Conservation (phyloP, 2,888 invertebrate species). For the Pollenia griseotomentosa region DNA sequence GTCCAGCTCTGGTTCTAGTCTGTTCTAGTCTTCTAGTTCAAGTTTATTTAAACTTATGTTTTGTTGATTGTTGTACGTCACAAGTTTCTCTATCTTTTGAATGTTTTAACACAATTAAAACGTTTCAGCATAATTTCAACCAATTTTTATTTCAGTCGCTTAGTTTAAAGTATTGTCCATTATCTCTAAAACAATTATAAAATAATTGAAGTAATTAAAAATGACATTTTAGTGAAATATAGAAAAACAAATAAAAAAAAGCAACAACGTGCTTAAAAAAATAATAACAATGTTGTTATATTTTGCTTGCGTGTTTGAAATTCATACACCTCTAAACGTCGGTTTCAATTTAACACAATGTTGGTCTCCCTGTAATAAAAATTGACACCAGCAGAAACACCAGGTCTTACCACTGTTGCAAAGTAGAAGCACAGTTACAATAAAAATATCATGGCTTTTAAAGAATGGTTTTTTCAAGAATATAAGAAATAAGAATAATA, state of each 20-base stretch:
- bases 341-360: not conserved
- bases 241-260: slow-evolving; percentile 2
- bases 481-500: too few species aligned
- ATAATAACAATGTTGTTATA: slow-evolving; percentile 25
- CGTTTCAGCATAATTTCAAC: too few species aligned
- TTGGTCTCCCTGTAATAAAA: not conserved
- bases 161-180: not conserved
- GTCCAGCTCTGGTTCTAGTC: not conserved
- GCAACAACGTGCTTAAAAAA: not conserved
- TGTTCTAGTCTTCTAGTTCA: not conserved
- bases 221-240: slow-evolving; percentile 9
- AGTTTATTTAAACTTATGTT: not conserved
- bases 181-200: not conserved
- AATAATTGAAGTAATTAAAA: slow-evolving; percentile 37
- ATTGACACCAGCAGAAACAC: too few species aligned
- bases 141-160: too few species aligned
- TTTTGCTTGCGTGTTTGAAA: slow-evolving; percentile 40
- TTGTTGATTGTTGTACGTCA: too few species aligned
- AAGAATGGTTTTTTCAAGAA: not conserved
- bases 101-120: too few species aligned
- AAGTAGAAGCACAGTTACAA: not conserved
- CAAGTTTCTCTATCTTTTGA: too few species aligned
- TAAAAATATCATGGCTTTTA: not conserved
- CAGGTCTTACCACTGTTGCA: too few species aligned
- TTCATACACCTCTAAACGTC: not conserved